These are phyloP conservation scores for Halcyon malimbica DNA, from an alignment of 2,113 vertebrate genomes.

Conservation along the genomic window DNA sequence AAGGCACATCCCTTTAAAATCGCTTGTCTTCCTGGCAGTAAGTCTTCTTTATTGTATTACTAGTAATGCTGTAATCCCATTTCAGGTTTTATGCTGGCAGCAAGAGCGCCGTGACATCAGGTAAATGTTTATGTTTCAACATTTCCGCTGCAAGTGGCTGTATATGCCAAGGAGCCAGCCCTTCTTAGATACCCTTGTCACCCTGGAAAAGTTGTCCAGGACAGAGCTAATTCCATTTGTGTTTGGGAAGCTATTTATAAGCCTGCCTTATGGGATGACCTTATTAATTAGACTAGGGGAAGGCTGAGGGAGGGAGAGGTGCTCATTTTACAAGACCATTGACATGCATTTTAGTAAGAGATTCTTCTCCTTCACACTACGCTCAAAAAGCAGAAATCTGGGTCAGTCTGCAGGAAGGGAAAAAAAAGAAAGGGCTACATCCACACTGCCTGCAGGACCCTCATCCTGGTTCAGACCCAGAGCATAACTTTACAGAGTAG, in stretches of 20 bases:
- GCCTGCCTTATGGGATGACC: slow-evolving; percentile 34
- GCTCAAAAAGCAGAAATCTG: slow-evolving; percentile 17
- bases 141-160: not conserved
- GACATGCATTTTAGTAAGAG: not conserved
- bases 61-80: slow-evolving; percentile 45
- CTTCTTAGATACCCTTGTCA: slow-evolving; percentile 40
- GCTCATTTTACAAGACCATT: not conserved
- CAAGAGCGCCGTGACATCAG: not conserved
- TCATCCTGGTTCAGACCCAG: not conserved
- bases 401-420: not conserved
- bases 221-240: slow-evolving; percentile 67
- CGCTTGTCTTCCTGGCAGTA: slow-evolving; percentile 59
- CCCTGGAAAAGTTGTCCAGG: slow-evolving; percentile 35
- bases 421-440: not conserved
- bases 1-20: not conserved
- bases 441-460: not conserved
- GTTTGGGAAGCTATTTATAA: slow-evolving; percentile 66
- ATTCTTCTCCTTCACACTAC: not conserved
- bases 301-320: not conserved
- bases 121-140: slow-evolving; percentile 21
- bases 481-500: not conserved
- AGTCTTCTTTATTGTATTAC: not conserved
- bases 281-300: slow-evolving; percentile 7
- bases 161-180: not conserved
- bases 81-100: slow-evolving; percentile 16